phyloP scores from a whole-genome alignment of 92 coral and sea anemone genomes.

The Porites lobata region DNA sequence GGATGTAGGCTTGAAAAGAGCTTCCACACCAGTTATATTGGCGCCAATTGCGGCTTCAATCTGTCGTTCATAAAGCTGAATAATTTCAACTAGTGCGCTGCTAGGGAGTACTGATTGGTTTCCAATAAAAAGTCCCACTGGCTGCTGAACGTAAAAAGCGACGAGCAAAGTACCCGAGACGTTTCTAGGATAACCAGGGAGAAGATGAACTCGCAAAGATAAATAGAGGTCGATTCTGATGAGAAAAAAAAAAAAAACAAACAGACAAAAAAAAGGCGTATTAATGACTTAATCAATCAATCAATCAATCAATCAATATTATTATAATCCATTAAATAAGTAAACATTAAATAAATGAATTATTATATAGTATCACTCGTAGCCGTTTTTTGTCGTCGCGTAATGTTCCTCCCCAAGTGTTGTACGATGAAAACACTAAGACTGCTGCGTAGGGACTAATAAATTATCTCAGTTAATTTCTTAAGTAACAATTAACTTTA shows the following conservation, averaged over 20 bases:
- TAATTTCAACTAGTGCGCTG: background rate
- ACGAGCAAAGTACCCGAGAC: background rate
- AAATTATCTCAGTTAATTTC: too few relatives aligned
- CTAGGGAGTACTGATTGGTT: conserved; percentile 9
- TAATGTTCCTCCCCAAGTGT: too few relatives aligned
- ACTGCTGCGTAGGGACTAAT: too few relatives aligned
- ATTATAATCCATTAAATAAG: too few relatives aligned
- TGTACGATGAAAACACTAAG: too few relatives aligned
- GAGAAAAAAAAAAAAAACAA: background rate
- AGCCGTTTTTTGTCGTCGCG: too few relatives aligned
- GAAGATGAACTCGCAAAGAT: conserved; percentile 3
- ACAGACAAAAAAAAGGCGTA: background rate
- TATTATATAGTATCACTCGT: too few relatives aligned
- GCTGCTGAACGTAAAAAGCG: conserved; percentile 32
- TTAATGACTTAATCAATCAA: too few relatives aligned
- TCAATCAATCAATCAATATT: too few relatives aligned
- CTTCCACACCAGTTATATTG: background rate
- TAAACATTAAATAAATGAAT: too few relatives aligned
- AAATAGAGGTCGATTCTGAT: background rate
- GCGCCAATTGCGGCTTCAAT: conserved; percentile 10
- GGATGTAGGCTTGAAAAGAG: conserved; percentile 10
- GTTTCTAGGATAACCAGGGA: conserved; percentile 34
- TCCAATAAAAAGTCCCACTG: background rate
- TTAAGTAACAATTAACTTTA: too few relatives aligned
- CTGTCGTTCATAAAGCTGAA: background rate